Percentiles rank a stretch among this genome's conserved stretches.
These are phyloP conservation scores for Halcyon leucocephala DNA, from an alignment of 2,797 vertebrate species.

Conservation along the genomic window DNA sequence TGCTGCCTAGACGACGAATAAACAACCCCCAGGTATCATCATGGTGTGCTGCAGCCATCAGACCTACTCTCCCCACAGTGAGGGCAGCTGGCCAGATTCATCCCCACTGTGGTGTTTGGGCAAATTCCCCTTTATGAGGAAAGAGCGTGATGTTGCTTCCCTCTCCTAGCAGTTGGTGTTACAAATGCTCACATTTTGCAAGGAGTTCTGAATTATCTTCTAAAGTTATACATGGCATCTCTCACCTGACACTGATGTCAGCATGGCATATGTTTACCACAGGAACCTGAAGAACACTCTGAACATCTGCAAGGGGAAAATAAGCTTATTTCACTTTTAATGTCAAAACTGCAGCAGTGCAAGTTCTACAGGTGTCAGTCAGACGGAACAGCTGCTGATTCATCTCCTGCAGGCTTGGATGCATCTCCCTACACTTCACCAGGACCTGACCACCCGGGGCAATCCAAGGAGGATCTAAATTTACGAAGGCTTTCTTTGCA, in stretches of 20 bases:
- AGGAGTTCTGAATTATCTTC: conserved; percentile 50
- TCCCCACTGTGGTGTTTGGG: neutral
- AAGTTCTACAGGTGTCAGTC: conserved; percentile 12
- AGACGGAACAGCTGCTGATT: neutral
- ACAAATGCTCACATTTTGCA: neutral
- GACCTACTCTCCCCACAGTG: neutral
- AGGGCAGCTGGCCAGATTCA: conserved; percentile 21
- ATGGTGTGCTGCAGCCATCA: neutral
- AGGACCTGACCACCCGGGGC: neutral
- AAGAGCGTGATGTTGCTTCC: conserved; percentile 25
- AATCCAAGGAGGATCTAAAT: neutral
- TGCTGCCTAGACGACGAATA: neutral
- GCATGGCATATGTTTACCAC: neutral
- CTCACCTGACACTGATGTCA: conserved; percentile 15
- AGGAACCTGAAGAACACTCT: neutral
- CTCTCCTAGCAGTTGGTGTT: neutral
- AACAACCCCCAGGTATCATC: neutral
- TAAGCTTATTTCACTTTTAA: neutral
- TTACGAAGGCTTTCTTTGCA: neutral
- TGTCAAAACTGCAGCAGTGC: neutral
- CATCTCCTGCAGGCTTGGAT: neutral
- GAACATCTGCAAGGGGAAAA: neutral
- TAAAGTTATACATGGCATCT: conserved; percentile 35
- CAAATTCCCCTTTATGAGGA: conserved; percentile 38
- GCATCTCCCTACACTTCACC: neutral